phyloP scores from a whole-genome alignment of 2,113 vertebrate genomes.

The Arizona elegans region DNA sequence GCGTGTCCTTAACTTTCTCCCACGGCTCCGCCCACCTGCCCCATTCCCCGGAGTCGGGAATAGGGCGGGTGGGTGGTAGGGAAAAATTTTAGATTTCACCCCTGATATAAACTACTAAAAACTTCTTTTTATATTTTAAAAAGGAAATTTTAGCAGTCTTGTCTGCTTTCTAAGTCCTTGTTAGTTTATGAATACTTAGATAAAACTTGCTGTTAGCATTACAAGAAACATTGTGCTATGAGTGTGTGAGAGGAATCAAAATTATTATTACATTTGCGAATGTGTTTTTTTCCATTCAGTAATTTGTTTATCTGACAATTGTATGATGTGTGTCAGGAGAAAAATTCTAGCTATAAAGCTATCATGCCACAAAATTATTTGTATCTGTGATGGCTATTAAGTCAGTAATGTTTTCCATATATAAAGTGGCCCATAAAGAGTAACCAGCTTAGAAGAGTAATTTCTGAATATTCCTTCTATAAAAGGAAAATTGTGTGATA shows the following conservation, averaged over 20 bases:
- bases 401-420: slow-evolving; percentile 34
- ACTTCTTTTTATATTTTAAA: slow-evolving; percentile 37
- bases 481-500: slow-evolving; percentile 35
- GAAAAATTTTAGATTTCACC: too few relatives aligned
- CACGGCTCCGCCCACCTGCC: too few relatives aligned
- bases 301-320: slow-evolving; percentile 49
- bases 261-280: slow-evolving; percentile 50
- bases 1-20: too few relatives aligned
- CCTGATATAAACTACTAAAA: slow-evolving; percentile 7
- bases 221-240: slow-evolving; percentile 25
- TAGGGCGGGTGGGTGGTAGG: too few relatives aligned
- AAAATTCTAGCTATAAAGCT: slow-evolving; percentile 41
- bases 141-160: slow-evolving; percentile 40
- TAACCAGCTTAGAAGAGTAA: slow-evolving; percentile 27
- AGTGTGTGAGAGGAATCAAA: slow-evolving; percentile 28
- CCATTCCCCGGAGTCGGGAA: too few relatives aligned
- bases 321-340: slow-evolving; percentile 20
- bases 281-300: slow-evolving; percentile 37
- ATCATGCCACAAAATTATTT: slow-evolving; percentile 4
- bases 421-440: slow-evolving; percentile 46
- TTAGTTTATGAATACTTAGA: slow-evolving; percentile 30
- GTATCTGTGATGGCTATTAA: slow-evolving; percentile 42
- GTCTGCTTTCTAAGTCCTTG: slow-evolving; percentile 26
- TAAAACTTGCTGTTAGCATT: slow-evolving; percentile 31
- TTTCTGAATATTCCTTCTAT: slow-evolving; percentile 40